Conservation (phyloP, 1,140 invertebrate species). For the Monochamus saltuarius region DNA sequence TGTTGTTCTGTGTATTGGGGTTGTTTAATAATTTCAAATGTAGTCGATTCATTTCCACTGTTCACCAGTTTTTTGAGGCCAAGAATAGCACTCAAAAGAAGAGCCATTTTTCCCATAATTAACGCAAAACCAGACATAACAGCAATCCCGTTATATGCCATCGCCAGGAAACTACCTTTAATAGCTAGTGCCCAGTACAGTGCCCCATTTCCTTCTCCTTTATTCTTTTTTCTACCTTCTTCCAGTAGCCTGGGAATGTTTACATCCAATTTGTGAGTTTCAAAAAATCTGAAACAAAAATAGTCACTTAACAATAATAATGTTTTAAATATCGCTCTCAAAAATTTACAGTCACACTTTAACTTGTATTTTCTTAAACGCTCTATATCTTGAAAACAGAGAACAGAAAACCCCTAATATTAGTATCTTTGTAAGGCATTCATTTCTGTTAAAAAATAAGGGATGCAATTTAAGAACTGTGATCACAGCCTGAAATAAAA, state of each 20-base stretch:
- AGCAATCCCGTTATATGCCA: conserved; percentile 45
- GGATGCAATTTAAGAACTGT: no score
- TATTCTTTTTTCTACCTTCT: conserved; percentile 30
- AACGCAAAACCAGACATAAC: conserved; percentile 40
- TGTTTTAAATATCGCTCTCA: background rate
- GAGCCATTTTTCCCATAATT: conserved; percentile 38
- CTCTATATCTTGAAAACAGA: no score
- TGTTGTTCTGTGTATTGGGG: conserved; percentile 76
- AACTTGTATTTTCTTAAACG: no score
- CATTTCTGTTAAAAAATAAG: no score
- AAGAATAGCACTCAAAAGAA: conserved; percentile 68
- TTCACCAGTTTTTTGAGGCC: conserved; percentile 74
- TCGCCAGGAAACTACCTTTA: conserved; percentile 43
- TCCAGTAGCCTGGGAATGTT: conserved; percentile 53
- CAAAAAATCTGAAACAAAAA: conserved; percentile 52
- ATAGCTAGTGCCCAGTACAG: conserved; percentile 30
- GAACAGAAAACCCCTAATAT: no score
- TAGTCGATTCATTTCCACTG: conserved; percentile 70
- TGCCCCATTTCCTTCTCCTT: conserved; percentile 13
- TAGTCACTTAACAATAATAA: background rate
- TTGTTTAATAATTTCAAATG: conserved; percentile 81
- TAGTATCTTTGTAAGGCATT: no score
- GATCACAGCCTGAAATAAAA: no score
- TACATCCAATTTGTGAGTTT: conserved; percentile 62
- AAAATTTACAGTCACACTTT: no score